These are phyloP conservation scores for Ganaspis brasiliensis DNA, from an alignment of 2,888 invertebrate species.

Conservation along the genomic window DNA sequence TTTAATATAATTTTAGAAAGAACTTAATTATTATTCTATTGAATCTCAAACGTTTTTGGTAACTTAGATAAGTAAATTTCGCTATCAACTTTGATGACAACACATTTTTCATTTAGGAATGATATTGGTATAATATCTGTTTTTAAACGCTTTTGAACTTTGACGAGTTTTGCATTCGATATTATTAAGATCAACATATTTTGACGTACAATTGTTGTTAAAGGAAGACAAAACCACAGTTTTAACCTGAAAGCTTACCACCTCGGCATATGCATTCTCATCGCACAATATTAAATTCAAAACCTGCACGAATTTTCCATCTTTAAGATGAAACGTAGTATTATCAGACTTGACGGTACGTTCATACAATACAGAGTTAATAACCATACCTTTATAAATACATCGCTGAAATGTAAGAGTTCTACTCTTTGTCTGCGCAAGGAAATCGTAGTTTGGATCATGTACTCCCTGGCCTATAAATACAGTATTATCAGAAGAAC, in stretches of 20 bases:
- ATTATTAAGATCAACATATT: background rate
- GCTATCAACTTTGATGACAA: slow-evolving; percentile 1
- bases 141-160: background rate
- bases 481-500: slow-evolving; percentile 3
- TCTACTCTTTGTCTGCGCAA: background rate
- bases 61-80: slow-evolving; percentile 18
- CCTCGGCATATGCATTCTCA: background rate
- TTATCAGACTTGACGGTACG: background rate
- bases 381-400: slow-evolving; percentile 9
- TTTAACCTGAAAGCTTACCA: background rate
- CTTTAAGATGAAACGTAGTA: background rate
- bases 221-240: background rate
- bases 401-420: slow-evolving; percentile 5
- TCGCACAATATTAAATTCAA: slow-evolving; percentile 1
- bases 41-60: slow-evolving; percentile 42
- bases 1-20: background rate
- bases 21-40: no score
- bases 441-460: background rate
- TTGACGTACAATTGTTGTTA: background rate
- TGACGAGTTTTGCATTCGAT: slow-evolving; percentile 4
- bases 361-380: slow-evolving; percentile 2
- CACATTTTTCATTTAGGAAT: slow-evolving; percentile 5
- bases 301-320: background rate
- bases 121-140: slow-evolving; percentile 6
- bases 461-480: background rate